Percentiles rank a stretch among this genome's conserved stretches.
Evolutionary conservation across 2,113 vertebrate genomes (phyloP).

Genomic region (Gadus macrocephalus): DNA sequence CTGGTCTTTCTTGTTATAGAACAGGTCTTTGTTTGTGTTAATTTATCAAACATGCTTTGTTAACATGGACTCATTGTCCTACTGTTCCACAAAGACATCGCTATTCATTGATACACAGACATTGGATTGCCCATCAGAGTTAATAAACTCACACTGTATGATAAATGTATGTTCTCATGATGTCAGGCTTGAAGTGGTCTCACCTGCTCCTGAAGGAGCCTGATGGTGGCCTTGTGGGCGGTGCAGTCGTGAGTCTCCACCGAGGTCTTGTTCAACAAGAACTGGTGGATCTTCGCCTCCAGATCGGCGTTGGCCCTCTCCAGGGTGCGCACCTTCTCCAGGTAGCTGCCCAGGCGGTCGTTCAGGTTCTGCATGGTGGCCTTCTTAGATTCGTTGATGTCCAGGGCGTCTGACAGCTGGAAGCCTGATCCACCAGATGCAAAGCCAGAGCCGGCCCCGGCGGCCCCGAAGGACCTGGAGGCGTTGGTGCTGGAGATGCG

Average conservation of each 20-base stretch:
- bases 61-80: no score
- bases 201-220: constrained; percentile 63
- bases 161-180: no score
- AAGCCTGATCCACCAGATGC: background rate
- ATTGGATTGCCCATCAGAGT: no score
- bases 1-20: no score
- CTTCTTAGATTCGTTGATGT: constrained; percentile 59
- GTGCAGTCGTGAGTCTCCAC: constrained; percentile 45
- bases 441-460: background rate
- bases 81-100: no score
- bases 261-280: constrained; percentile 54
- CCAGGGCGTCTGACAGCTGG: constrained; percentile 5
- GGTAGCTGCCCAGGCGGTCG: constrained; percentile 69
- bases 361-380: constrained; percentile 74
- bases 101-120: no score
- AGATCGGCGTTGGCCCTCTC: constrained; percentile 67
- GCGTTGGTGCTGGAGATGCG: constrained; percentile 35
- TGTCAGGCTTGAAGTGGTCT: constrained; percentile 12
- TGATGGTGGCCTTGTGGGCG: constrained; percentile 46
- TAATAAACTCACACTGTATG: no score
- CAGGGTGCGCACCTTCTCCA: constrained; percentile 67
- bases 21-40: no score
- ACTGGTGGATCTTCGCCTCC: constrained; percentile 69
- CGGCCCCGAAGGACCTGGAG: constrained; percentile 5
- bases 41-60: no score